phyloP scores from a whole-genome alignment of 2,888 invertebrate species.

The Platycheirus rosarum region DNA sequence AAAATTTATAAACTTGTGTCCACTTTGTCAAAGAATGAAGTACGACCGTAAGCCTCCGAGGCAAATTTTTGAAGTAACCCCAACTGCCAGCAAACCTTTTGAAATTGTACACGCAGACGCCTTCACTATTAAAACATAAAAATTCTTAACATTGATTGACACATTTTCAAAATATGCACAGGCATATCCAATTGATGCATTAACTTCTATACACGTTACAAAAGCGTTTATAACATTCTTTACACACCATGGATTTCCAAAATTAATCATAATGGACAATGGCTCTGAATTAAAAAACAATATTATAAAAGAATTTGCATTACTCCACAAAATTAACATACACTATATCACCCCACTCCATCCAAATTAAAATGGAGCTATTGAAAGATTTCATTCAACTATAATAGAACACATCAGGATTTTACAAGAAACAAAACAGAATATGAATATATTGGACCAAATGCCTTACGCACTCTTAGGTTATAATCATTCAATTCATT shows the following conservation, averaged over 20 bases:
- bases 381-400: conserved; percentile 40
- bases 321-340: conserved; percentile 31
- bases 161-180: conserved; percentile 54
- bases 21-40: conserved; percentile 41
- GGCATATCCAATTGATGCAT: conserved; percentile 12
- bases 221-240: conserved; percentile 20
- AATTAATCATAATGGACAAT: conserved; percentile 35
- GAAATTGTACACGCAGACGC: conserved; percentile 40
- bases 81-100: conserved; percentile 37
- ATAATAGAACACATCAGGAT: conserved; percentile 57
- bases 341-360: conserved; percentile 21
- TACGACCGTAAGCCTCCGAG: conserved; percentile 40
- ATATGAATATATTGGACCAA: conserved; percentile 29
- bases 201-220: conserved; percentile 14
- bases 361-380: conserved; percentile 17
- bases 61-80: conserved; percentile 27
- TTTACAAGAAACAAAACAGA: conserved; percentile 22
- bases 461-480: conserved; percentile 53
- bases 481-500: conserved; percentile 62
- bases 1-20: conserved; percentile 31
- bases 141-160: conserved; percentile 42
- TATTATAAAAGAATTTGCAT: conserved; percentile 12
- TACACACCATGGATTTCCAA: conserved; percentile 24
- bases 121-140: conserved; percentile 42
- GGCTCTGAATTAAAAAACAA: conserved; percentile 41